These are phyloP conservation scores for Indicator indicator DNA, from an alignment of 2,113 vertebrate species.

Conservation along the genomic window DNA sequence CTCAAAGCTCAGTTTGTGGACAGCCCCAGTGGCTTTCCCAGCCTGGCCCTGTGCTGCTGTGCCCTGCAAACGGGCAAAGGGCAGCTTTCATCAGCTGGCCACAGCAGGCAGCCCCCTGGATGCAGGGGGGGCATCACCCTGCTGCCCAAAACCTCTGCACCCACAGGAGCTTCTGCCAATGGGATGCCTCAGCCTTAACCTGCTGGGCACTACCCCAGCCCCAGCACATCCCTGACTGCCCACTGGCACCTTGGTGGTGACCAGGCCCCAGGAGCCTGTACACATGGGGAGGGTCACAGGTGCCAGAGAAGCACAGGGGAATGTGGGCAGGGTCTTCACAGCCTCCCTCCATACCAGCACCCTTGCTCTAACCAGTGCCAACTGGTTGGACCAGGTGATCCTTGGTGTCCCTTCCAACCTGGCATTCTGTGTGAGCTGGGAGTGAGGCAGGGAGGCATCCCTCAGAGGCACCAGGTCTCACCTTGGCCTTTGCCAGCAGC, in stretches of 20 bases:
- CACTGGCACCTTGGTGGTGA: accelerated
- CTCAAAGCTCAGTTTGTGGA: conserved; percentile 56
- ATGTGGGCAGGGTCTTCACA: accelerated
- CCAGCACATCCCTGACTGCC: accelerated
- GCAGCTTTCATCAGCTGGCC: conserved; percentile 28
- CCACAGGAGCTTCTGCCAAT: neutral
- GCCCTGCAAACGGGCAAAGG: conserved; percentile 18
- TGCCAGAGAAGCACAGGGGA: accelerated
- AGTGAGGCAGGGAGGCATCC: neutral
- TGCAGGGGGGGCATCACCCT: neutral
- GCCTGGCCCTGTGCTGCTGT: neutral
- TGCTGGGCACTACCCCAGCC: accelerated
- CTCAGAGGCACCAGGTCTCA: accelerated
- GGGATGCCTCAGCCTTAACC: neutral
- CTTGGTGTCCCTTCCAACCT: too few species aligned
- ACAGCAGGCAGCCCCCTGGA: neutral
- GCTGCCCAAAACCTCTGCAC: neutral
- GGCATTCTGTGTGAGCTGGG: too few species aligned
- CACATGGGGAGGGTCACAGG: neutral
- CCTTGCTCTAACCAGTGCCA: too few species aligned
- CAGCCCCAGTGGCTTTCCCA: conserved; percentile 1
- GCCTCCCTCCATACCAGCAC: accelerated
- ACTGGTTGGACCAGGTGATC: too few species aligned
- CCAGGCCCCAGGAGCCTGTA: neutral
- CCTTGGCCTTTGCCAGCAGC: accelerated